These are phyloP conservation scores for Limnephilus auricula DNA, from an alignment of 2,888 invertebrate species.

Conservation along the genomic window DNA sequence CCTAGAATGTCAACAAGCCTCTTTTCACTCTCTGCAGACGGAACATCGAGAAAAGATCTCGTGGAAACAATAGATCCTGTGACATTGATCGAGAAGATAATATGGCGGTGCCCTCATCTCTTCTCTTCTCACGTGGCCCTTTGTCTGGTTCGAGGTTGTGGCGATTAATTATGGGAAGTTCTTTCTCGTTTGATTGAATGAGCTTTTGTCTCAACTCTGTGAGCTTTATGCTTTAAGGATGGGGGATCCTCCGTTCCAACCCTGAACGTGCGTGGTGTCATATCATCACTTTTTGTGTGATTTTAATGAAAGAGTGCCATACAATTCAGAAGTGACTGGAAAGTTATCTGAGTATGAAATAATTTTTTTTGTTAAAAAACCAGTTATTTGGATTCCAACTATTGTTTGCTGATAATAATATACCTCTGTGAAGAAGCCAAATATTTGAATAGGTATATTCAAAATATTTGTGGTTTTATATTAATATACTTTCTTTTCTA, in stretches of 20 bases:
- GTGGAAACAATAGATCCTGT: constrained; percentile 62
- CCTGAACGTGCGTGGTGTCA: constrained; percentile 34
- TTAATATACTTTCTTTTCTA: too few species aligned
- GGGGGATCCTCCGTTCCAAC: background rate
- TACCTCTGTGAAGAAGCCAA: background rate
- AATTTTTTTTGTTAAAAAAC: background rate
- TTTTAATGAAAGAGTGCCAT: constrained; percentile 14
- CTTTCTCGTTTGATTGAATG: constrained; percentile 51
- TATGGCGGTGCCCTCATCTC: constrained; percentile 65
- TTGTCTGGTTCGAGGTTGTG: constrained; percentile 54
- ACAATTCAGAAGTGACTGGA: background rate
- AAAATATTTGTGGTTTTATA: too few species aligned
- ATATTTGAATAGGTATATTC: background rate
- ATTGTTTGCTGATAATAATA: too few species aligned
- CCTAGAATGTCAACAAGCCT: constrained; percentile 38
- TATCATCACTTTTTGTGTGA: constrained; percentile 17
- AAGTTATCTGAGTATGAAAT: background rate
- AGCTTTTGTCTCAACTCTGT: constrained; percentile 52
- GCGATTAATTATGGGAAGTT: constrained; percentile 64
- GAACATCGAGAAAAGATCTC: constrained; percentile 56
- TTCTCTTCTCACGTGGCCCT: constrained; percentile 54
- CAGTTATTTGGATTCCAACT: background rate
- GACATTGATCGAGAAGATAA: constrained; percentile 66
- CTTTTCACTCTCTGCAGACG: constrained; percentile 15
- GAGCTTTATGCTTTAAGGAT: constrained; percentile 45